Base-by-base conservation (phyloP, 2,113 vertebrate genomes). In the Cyanoliseus patagonus region DNA sequence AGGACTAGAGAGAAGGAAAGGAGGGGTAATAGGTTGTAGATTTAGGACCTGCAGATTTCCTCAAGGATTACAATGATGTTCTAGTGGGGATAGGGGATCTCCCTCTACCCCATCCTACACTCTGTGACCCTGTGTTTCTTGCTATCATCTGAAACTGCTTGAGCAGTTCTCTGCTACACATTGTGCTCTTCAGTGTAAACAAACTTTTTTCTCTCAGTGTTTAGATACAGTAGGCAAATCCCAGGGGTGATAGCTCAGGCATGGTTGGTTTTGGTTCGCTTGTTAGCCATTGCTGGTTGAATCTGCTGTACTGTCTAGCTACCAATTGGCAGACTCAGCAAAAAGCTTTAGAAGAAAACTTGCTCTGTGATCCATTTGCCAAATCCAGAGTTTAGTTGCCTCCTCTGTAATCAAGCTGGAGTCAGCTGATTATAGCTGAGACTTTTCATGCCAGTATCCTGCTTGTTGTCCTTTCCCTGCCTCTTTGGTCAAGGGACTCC, bases 371-470 rank as follows among this genome's bases (percentile, higher is more conserved):
- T 94, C 92, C 90, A 61, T 94, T 96, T 96, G 96, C 93, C 94
- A 97, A 93, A 93, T 88, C 69, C 61, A 88, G 93, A 95, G 72
- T 97, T 93, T 77, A 93, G 94, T 95, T 95, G 88, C 87, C 82
- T 95, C 84, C 82, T 94, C 92, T 95, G 88, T 95, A 96, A 96
- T 96, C 94, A 96, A 86, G 76, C 90, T 95, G 91, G 84, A 93
- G 92, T 96, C 96, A 90, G 90, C 91, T 96, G 92, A 93, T 95
- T 88, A 95, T 90, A 95, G 90, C 88, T 83, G 87, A 88, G 82
- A 93, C 90, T 93, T 92, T 93, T 94, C 90, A 68, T 96, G 79
- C 61, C 83, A 55, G 16, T 86, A 49, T 96, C 39, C 63, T 94
- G 73, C 61, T 42, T 88, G 90, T 86, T 90, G 88, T 96, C 88